A percentile compares a stretch with the other conserved stretches of the same genome.
Conservation (phyloP, 1,140 invertebrate species). For the Bombus picipes region DNA sequence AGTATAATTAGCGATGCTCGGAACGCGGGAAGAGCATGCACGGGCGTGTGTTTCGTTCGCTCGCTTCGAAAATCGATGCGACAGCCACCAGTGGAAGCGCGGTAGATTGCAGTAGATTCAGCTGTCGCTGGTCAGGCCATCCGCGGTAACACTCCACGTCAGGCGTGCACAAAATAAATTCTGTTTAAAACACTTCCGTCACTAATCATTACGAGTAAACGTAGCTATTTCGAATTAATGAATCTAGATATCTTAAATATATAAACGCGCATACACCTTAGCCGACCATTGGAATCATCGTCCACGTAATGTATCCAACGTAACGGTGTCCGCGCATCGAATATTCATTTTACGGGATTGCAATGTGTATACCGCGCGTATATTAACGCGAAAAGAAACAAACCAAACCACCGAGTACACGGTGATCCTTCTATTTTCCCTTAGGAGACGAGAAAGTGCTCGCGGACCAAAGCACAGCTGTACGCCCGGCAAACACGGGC, state of each 20-base stretch:
- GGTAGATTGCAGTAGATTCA: constrained; percentile 29
- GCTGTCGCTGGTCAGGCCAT: background rate
- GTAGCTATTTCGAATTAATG: too few species aligned
- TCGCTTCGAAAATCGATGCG: constrained; percentile 37
- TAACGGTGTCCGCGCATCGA: background rate
- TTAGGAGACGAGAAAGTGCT: background rate
- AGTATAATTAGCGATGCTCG: constrained; percentile 46
- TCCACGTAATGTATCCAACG: too few species aligned
- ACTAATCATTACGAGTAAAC: too few species aligned
- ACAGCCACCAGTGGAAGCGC: background rate
- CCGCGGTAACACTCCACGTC: background rate
- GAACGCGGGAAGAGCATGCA: constrained; percentile 34
- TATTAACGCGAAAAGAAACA: background rate
- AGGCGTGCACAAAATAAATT: background rate
- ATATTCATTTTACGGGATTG: background rate
- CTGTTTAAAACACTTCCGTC: too few species aligned
- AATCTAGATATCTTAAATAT: too few species aligned
- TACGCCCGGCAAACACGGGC: background rate
- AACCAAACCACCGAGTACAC: background rate
- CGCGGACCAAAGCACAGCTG: background rate
- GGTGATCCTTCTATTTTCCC: constrained; percentile 19
- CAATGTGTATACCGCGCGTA: background rate
- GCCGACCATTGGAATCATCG: too few species aligned
- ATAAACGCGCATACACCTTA: too few species aligned
- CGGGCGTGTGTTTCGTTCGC: constrained; percentile 17